A percentile compares a stretch with the other conserved stretches of the same genome.
Evolutionary conservation across 2,113 vertebrate genomes (phyloP).

Genomic region (Nothobranchius furzeri): DNA sequence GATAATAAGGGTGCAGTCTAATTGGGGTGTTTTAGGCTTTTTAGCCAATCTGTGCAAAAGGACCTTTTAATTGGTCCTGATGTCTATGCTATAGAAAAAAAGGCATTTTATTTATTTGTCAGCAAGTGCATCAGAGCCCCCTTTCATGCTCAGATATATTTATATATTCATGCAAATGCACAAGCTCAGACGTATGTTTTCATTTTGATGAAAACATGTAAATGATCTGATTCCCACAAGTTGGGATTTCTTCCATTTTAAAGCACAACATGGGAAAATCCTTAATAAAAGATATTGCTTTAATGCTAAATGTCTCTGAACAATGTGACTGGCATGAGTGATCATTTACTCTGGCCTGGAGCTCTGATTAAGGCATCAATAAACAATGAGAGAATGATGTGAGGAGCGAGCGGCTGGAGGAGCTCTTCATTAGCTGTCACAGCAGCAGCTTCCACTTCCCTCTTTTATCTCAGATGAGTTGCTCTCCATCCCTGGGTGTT

Average conservation of each 20-base stretch:
- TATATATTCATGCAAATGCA: too few species aligned
- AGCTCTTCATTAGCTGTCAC: constrained; percentile 75
- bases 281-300: constrained; percentile 47
- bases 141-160: too few species aligned
- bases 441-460: constrained; percentile 51
- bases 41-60: too few species aligned
- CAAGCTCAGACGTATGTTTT: too few species aligned
- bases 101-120: too few species aligned
- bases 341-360: constrained; percentile 59
- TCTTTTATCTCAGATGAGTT: constrained; percentile 74
- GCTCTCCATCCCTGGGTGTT: constrained; percentile 61
- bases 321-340: constrained; percentile 52
- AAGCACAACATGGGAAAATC: constrained; percentile 35
- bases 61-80: too few species aligned
- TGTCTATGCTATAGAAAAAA: too few species aligned
- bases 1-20: too few species aligned
- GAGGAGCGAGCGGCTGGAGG: constrained; percentile 60
- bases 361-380: constrained; percentile 72
- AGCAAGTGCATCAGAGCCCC: too few species aligned
- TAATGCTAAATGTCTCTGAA: constrained; percentile 69
- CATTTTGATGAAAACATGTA: too few species aligned
- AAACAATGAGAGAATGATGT: constrained; percentile 74
- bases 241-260: neutral
- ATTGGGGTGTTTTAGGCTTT: too few species aligned
- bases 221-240: constrained; percentile 23